Evolutionary conservation across 1,140 invertebrate genomes (phyloP).

Genomic region (Drosophila pectinifera): DNA sequence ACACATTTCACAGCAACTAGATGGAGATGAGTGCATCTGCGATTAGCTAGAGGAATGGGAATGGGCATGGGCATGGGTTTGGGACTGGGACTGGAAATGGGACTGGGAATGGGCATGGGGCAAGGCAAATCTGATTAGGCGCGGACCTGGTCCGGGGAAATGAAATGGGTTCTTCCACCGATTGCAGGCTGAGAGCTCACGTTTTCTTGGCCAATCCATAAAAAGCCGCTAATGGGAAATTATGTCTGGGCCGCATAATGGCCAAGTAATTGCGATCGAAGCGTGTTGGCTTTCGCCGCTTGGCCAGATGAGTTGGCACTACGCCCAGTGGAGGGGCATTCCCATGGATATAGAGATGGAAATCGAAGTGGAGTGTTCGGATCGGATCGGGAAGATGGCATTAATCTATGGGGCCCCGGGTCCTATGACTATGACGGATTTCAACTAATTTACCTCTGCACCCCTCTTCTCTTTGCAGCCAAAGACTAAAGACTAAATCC

Average conservation of each 20-base stretch:
- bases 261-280: constrained; percentile 43
- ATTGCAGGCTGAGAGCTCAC: constrained; percentile 30
- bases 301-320: constrained; percentile 41
- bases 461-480: constrained; percentile 31
- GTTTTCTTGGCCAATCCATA: constrained; percentile 64
- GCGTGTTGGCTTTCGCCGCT: constrained; percentile 38
- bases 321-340: constrained; percentile 7
- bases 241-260: constrained; percentile 38
- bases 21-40: constrained; percentile 39
- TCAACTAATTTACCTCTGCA: constrained; percentile 17
- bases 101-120: not conserved
- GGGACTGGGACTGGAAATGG: constrained; percentile 1
- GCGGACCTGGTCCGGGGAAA: not conserved
- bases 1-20: constrained; percentile 44
- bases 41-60: constrained; percentile 50
- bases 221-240: constrained; percentile 68
- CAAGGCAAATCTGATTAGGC: constrained; percentile 38
- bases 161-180: constrained; percentile 25
- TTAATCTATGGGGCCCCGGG: constrained; percentile 28
- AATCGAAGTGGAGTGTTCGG: constrained; percentile 10
- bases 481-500: constrained; percentile 28
- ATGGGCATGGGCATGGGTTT: not conserved
- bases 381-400: constrained; percentile 19
- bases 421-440: constrained; percentile 18
- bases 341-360: not conserved